These are phyloP conservation scores for Aphelenchoides fujianensis DNA, from an alignment of 1,140 invertebrate species.

Conservation along the genomic window DNA sequence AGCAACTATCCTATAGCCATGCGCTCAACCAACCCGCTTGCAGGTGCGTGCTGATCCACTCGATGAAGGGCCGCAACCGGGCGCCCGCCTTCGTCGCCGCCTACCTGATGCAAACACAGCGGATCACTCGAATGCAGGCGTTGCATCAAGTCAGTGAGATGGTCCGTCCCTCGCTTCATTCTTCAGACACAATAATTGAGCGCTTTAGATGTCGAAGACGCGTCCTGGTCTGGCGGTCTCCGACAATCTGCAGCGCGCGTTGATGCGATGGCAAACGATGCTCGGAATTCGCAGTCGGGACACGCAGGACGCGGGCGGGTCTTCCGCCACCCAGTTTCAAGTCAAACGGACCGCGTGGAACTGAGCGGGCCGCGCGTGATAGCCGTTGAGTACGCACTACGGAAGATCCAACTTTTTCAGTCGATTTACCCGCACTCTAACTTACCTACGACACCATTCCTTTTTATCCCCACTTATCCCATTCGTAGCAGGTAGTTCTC, in stretches of 20 bases:
- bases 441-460: too few relatives aligned
- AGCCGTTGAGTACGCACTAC: too few relatives aligned
- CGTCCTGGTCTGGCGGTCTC: constrained; percentile 50
- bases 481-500: too few relatives aligned
- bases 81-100: constrained; percentile 51
- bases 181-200: too few relatives aligned
- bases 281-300: constrained; percentile 45
- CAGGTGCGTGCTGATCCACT: constrained; percentile 48
- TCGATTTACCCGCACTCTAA: too few relatives aligned
- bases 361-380: too few relatives aligned
- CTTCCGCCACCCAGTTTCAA: too few relatives aligned
- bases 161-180: constrained; percentile 34
- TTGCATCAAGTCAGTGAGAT: constrained; percentile 40
- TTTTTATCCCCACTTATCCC: too few relatives aligned
- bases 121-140: constrained; percentile 47
- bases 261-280: constrained; percentile 56
- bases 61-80: constrained; percentile 48
- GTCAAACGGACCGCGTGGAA: constrained; percentile 8
- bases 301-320: too few relatives aligned
- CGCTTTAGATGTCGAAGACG: constrained; percentile 45
- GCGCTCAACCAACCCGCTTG: too few relatives aligned
- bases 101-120: constrained; percentile 48
- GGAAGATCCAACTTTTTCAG: too few relatives aligned
- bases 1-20: too few relatives aligned
- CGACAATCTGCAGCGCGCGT: constrained; percentile 50